Conservation (phyloP, 2,888 invertebrate species). For the Tenthredo distinguenda region DNA sequence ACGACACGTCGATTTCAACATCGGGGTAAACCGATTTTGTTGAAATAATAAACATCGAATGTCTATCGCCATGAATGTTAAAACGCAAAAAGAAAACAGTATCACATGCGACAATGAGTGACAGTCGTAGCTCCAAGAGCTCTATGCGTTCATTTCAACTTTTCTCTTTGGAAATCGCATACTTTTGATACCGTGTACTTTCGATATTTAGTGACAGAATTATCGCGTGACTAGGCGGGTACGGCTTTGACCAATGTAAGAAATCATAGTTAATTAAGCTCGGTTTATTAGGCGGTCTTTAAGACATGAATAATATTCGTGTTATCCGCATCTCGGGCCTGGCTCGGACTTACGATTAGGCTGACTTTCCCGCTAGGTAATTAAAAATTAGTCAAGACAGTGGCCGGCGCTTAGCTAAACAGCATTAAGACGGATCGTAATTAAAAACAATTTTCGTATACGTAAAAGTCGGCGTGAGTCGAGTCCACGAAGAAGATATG, state of each 20-base stretch:
- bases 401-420: slow-evolving; percentile 38
- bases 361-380: slow-evolving; percentile 20
- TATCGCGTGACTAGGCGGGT: slow-evolving; percentile 34
- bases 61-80: not conserved
- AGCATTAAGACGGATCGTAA: slow-evolving; percentile 15
- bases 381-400: slow-evolving; percentile 41
- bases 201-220: slow-evolving; percentile 4
- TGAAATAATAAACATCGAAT: not conserved
- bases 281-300: slow-evolving; percentile 18
- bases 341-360: not conserved
- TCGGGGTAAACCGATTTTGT: not conserved
- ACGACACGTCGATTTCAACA: not conserved
- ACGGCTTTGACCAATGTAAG: slow-evolving; percentile 21
- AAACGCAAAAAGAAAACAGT: not conserved
- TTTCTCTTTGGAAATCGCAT: not conserved
- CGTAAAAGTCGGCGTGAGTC: not conserved
- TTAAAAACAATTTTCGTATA: slow-evolving; percentile 26
- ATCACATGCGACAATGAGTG: not conserved
- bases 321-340: slow-evolving; percentile 6
- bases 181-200: slow-evolving; percentile 5
- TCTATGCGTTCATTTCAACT: not conserved
- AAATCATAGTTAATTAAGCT: slow-evolving; percentile 40
- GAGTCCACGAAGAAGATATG: not conserved
- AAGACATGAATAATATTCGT: slow-evolving; percentile 16
- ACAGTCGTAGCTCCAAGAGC: not conserved